Percentiles rank a stretch among this genome's conserved stretches.
Conservation (phyloP, 2,888 invertebrate genomes). For the Listrodromus nycthemerus region DNA sequence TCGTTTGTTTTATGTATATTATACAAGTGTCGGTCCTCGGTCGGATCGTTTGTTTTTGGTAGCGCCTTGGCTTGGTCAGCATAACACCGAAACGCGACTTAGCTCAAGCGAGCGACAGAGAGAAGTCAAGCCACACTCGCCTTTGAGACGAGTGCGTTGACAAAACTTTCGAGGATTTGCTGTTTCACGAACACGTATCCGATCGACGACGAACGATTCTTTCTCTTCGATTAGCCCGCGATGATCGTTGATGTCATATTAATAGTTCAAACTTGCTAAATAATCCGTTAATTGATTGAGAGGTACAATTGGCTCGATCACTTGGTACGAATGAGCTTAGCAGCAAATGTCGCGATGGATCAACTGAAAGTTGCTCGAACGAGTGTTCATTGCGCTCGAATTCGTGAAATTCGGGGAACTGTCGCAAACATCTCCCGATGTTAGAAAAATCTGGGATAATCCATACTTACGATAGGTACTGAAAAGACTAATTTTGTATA, state of each 20-base stretch:
- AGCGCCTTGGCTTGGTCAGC: constrained; percentile 25
- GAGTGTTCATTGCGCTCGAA: too few relatives aligned
- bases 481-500: too few relatives aligned
- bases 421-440: too few relatives aligned
- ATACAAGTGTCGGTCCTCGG: constrained; percentile 54
- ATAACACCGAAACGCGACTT: constrained; percentile 50
- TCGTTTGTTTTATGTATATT: constrained; percentile 53
- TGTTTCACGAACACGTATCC: constrained; percentile 16
- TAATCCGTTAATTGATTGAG: not conserved
- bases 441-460: too few relatives aligned
- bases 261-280: constrained; percentile 4
- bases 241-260: not conserved
- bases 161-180: constrained; percentile 48
- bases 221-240: not conserved
- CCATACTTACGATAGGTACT: too few relatives aligned
- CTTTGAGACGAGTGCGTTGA: constrained; percentile 40
- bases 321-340: too few relatives aligned
- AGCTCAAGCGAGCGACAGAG: not conserved
- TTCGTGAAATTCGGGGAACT: too few relatives aligned
- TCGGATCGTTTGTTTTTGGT: constrained; percentile 62
- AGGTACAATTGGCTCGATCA: not conserved
- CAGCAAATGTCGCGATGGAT: too few relatives aligned
- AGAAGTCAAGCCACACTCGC: constrained; percentile 23
- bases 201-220: constrained; percentile 15
- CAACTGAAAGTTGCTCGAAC: too few relatives aligned